Conservation (phyloP, 1,140 invertebrate genomes). For the Temnothorax longispinosus region DNA sequence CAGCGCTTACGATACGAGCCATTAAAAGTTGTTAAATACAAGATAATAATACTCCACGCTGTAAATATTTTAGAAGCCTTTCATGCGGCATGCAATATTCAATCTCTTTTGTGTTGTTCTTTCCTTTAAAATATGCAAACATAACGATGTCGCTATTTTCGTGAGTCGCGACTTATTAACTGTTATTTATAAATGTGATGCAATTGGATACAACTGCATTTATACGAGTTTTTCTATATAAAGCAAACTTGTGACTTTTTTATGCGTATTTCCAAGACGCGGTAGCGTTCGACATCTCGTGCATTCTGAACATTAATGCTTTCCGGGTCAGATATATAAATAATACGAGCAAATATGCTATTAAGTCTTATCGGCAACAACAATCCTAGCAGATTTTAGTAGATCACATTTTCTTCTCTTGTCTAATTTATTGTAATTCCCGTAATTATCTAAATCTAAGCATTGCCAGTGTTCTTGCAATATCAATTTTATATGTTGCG, state of each 20-base stretch:
- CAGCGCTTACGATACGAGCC: background rate
- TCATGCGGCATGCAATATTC: background rate
- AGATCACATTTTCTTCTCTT: too few species aligned
- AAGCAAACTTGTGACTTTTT: background rate
- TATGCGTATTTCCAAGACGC: background rate
- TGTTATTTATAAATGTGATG: background rate
- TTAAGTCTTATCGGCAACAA: too few species aligned
- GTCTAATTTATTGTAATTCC: too few species aligned
- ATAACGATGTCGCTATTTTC: background rate
- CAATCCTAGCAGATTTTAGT: too few species aligned
- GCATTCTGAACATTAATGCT: background rate
- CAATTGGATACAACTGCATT: too few species aligned
- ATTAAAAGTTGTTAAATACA: slow-evolving; percentile 42
- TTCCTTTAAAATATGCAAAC: slow-evolving; percentile 3
- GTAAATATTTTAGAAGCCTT: background rate
- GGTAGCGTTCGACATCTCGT: background rate
- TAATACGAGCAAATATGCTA: too few species aligned
- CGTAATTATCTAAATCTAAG: too few species aligned
- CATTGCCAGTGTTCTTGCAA: too few species aligned
- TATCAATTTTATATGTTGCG: too few species aligned
- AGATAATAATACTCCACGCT: slow-evolving; percentile 8
- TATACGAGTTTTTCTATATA: background rate
- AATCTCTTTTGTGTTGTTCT: background rate
- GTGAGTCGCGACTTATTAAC: background rate
- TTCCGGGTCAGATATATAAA: background rate